Conservation (phyloP, 2,113 vertebrate genomes). For the Ceyx melanurus region DNA sequence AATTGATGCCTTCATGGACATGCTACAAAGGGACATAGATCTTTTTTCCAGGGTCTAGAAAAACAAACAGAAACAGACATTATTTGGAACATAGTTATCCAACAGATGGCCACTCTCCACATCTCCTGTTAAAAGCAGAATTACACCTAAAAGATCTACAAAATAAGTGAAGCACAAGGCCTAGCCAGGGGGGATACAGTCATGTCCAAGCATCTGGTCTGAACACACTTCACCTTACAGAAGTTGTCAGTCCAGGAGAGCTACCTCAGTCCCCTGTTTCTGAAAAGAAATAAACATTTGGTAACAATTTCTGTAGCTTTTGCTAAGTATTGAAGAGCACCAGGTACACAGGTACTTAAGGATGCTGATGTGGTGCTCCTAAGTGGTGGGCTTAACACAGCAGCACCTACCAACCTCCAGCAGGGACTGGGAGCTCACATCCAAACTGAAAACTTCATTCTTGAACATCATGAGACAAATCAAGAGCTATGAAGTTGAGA, state of each 20-base stretch:
- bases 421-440: background rate
- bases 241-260: background rate
- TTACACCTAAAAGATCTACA: background rate
- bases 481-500: background rate
- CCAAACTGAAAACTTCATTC: background rate
- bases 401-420: background rate
- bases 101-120: background rate
- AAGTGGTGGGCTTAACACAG: background rate
- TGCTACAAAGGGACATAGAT: background rate
- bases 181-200: accelerated
- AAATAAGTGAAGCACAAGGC: background rate
- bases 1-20: background rate
- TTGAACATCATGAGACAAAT: background rate
- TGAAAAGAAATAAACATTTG: background rate
- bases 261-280: background rate
- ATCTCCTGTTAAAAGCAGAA: background rate
- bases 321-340: background rate
- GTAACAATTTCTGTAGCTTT: background rate
- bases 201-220: background rate
- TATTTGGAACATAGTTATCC: background rate
- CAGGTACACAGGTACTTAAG: background rate
- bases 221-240: background rate
- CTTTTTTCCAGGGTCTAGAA: background rate
- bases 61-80: background rate
- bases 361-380: background rate